Base-by-base conservation (phyloP, 2,797 vertebrate genomes). In the Clarias fuscus region DNA sequence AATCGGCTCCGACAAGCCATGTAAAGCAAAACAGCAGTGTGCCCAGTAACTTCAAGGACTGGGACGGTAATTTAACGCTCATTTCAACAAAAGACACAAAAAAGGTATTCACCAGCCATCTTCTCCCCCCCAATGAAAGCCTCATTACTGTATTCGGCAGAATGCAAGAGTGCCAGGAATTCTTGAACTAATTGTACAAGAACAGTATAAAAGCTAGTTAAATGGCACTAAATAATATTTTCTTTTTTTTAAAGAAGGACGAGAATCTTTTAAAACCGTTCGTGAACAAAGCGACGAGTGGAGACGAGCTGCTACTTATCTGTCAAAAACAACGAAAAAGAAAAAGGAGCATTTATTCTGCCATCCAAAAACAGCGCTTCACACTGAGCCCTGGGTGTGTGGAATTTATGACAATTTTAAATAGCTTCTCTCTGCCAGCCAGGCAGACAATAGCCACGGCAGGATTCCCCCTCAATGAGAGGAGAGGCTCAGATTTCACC, bases 381-480 rank as follows among this genome's bases (percentile, higher is more conserved):
- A 88, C 86, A 85, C 85, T 79, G 73, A 82, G 85, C 64, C 68
- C 82, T 20, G 64, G 70, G 78, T 64, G 72, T 81, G 84, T 68
- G 73, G 83, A 88, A 90, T 85, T 89, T 88, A 89, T 89, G 88
- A 88, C 84, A 86, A 85, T 85, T 82, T 87, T 65, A 84, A 84
- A 82, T 70, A 87, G 84, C 86, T 76, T 87, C 80, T 83, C 82
- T 82, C 43, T 65, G 86, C 84, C 88, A 86, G 85, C 88, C 83
- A 85, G 83, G 89, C 85, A 86, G 83, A 89, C 89, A 88, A 90
- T 88, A 79, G 86, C 85, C 85, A 85, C 84, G 86, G 87, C 85
- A 88, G 89, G 87, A 90, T 84, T 90, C 84, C 85, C 89, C 76
- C 81, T 81, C 76, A 37, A 61, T 48, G 76, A 87, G 84, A 87